Conservation (phyloP, 2,113 vertebrate genomes). For the Sylvilagus bachmani region DNA sequence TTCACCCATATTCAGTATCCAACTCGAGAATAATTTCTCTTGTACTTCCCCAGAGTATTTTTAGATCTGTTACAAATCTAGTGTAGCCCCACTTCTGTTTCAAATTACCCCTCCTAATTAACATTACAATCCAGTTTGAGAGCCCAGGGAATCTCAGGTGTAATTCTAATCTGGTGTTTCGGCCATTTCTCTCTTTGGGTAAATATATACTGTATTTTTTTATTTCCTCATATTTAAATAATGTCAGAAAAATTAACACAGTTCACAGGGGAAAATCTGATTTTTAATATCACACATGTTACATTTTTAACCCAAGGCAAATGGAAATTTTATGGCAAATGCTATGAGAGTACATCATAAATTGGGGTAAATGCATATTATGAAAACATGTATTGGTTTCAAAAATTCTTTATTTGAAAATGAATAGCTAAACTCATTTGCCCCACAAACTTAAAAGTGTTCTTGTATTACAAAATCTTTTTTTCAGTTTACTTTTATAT, state of each 20-base stretch:
- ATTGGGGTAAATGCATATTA: no score
- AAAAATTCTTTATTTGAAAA: no score
- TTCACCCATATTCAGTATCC: background rate
- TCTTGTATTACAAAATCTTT: background rate
- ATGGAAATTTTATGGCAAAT: conserved; percentile 32
- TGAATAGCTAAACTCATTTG: no score
- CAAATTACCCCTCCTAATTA: conserved; percentile 30
- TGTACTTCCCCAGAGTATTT: background rate
- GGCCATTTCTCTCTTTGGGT: background rate
- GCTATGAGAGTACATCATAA: background rate
- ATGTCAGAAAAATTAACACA: background rate
- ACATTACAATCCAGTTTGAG: conserved; percentile 44
- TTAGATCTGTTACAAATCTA: background rate
- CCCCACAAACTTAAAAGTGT: no score
- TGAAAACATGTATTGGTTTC: no score
- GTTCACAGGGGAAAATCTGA: background rate
- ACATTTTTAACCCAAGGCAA: conserved; percentile 20
- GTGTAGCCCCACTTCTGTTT: conserved; percentile 20
- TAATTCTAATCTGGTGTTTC: background rate
- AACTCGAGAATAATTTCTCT: background rate
- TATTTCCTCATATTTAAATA: conserved; percentile 51
- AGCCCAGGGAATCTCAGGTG: background rate
- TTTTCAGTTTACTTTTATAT: background rate
- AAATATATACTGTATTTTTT: conserved; percentile 34
- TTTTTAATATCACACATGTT: background rate